These are phyloP conservation scores for Leptopilina myrica DNA, from an alignment of 2,888 invertebrate species.

Conservation along the genomic window DNA sequence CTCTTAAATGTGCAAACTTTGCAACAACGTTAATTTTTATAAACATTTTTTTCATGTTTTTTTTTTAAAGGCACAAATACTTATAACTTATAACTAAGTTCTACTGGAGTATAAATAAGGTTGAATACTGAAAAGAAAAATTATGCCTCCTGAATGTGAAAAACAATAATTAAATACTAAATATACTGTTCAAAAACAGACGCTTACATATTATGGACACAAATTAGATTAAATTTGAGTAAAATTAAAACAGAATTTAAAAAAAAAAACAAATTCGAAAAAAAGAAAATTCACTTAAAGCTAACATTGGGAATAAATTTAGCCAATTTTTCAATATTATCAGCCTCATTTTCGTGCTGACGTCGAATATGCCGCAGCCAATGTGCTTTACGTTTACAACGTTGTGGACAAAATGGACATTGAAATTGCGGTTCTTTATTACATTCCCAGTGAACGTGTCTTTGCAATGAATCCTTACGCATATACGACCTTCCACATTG, in stretches of 20 bases:
- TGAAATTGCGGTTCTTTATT: conserved; percentile 78
- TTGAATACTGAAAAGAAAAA: too few relatives aligned
- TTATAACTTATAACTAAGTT: too few relatives aligned
- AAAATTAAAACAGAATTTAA: too few relatives aligned
- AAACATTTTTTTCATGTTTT: not conserved
- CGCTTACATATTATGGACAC: too few relatives aligned
- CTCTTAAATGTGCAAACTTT: too few relatives aligned
- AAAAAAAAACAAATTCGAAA: not conserved
- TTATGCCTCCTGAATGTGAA: too few relatives aligned
- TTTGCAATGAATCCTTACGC: conserved; percentile 80
- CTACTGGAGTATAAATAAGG: too few relatives aligned
- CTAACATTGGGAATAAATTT: conserved; percentile 25
- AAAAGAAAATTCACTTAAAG: not conserved
- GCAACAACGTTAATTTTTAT: not conserved
- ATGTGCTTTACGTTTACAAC: conserved; percentile 76
- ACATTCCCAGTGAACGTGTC: conserved; percentile 79
- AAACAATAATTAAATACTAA: too few relatives aligned
- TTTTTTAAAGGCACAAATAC: conserved; percentile 3
- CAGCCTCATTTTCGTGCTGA: conserved; percentile 78
- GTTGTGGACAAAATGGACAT: conserved; percentile 76
- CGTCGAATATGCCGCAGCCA: conserved; percentile 79
- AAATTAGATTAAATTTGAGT: too few relatives aligned
- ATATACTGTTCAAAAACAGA: too few relatives aligned
- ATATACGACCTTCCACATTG: conserved; percentile 81
- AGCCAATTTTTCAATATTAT: conserved; percentile 73